Percentiles rank a stretch among this genome's conserved stretches.
Conservation (phyloP, 1,140 invertebrate genomes). For the Hyles vespertilio region DNA sequence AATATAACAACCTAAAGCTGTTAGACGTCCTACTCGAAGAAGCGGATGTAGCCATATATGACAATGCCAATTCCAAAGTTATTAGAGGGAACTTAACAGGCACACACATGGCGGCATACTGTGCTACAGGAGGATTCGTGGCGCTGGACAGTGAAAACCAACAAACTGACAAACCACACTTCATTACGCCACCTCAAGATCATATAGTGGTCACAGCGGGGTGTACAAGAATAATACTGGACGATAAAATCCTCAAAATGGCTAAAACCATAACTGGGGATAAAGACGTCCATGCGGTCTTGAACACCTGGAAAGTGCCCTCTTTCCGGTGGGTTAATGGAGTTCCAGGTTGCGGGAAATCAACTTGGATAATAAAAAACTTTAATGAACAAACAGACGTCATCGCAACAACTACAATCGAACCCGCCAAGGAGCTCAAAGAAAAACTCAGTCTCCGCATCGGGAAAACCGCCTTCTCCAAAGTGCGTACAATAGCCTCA, state of each 20-base stretch:
- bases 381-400: conserved; percentile 13
- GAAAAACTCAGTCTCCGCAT: conserved; percentile 6
- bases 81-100: conserved; percentile 8
- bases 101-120: conserved; percentile 27
- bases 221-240: no score
- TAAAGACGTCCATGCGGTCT: no score
- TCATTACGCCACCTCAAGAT: no score
- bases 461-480: not conserved
- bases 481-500: conserved; percentile 19
- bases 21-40: conserved; percentile 17
- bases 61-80: conserved; percentile 22
- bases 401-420: conserved; percentile 6
- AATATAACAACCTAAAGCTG: not conserved
- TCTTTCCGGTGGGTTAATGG: conserved; percentile 24
- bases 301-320: conserved; percentile 8
- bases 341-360: conserved; percentile 28
- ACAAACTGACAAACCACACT: not conserved
- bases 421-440: conserved; percentile 11
- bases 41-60: conserved; percentile 22
- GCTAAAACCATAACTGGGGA: no score
- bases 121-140: conserved; percentile 16
- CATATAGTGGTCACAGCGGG: no score
- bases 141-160: conserved; percentile 4
- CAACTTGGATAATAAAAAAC: conserved; percentile 20
- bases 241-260: no score